Conservation (phyloP, 37 sponge, comb jelly and placozoan genomes). For the Diacarnus erythraeanus region DNA sequence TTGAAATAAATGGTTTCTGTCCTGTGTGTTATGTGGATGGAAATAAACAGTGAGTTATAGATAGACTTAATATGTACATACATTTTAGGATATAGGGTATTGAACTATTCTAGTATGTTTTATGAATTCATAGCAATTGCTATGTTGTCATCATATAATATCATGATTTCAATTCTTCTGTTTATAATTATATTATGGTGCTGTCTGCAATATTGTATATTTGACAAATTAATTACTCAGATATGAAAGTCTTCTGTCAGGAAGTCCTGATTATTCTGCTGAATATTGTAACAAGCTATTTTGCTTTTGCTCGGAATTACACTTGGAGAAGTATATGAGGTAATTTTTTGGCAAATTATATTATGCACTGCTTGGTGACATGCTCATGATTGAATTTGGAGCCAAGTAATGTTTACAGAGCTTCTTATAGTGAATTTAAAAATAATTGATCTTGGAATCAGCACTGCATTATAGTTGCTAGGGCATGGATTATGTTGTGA, state of each 20-base stretch:
- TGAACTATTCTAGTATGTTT: background rate
- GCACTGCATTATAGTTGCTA: too few species aligned
- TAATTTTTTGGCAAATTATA: too few species aligned
- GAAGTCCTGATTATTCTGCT: constrained; percentile 61
- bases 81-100: background rate
- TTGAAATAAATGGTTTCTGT: constrained; percentile 88
- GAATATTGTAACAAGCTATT: constrained; percentile 81
- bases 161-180: background rate
- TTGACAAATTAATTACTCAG: constrained; percentile 32
- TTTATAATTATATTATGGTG: background rate
- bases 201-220: background rate
- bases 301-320: constrained; percentile 67
- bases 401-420: too few species aligned
- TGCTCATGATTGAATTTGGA: too few species aligned
- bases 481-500: too few species aligned
- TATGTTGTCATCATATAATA: background rate
- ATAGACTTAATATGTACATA: background rate
- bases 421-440: too few species aligned
- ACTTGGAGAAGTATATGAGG: constrained; percentile 85
- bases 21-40: constrained; percentile 93
- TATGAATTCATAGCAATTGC: background rate
- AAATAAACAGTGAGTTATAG: constrained; percentile 54
- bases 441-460: too few species aligned
- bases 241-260: constrained; percentile 85
- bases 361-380: too few species aligned